Conservation (phyloP, 2,888 invertebrate species). For the Drosophila histrio region DNA sequence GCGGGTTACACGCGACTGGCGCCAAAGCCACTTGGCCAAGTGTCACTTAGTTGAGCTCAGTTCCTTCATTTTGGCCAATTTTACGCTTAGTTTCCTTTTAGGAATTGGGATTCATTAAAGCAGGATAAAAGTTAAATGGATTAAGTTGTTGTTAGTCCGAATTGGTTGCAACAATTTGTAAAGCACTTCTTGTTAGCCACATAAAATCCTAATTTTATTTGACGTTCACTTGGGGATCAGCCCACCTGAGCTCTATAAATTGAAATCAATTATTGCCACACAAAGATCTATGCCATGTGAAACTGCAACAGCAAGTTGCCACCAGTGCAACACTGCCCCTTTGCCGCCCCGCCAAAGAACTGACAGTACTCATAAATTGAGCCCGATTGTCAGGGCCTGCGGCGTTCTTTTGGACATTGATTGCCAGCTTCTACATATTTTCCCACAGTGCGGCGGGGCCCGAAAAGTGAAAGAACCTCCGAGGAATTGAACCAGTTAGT, state of each 20-base stretch:
- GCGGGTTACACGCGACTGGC: constrained; percentile 26
- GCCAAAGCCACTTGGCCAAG: constrained; percentile 20
- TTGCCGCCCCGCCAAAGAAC: neutral
- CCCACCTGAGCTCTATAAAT: constrained; percentile 68
- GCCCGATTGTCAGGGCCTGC: constrained; percentile 69
- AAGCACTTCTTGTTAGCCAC: constrained; percentile 46
- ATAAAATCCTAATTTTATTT: constrained; percentile 63
- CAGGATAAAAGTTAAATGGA: constrained; percentile 12
- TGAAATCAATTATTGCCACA: constrained; percentile 75
- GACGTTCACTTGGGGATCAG: constrained; percentile 41
- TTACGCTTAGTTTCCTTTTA: constrained; percentile 42
- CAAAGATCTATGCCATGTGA: constrained; percentile 68
- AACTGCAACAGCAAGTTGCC: constrained; percentile 46
- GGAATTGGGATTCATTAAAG: constrained; percentile 17
- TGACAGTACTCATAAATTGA: constrained; percentile 69
- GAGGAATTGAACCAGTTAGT: constrained; percentile 49
- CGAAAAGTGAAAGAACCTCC: constrained; percentile 71
- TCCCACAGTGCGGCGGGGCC: constrained; percentile 67
- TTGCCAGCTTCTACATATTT: constrained; percentile 79
- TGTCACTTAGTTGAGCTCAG: constrained; percentile 24
- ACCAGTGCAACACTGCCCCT: constrained; percentile 5
- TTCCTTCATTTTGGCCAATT: constrained; percentile 25
- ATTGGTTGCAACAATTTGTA: constrained; percentile 43
- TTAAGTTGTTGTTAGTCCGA: constrained; percentile 28
- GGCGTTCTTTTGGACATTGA: constrained; percentile 74